Evolutionary conservation across 30 jellyfish, hydroid and myxozoan species (phyloP).

Genomic region (Clytia hemisphaerica): DNA sequence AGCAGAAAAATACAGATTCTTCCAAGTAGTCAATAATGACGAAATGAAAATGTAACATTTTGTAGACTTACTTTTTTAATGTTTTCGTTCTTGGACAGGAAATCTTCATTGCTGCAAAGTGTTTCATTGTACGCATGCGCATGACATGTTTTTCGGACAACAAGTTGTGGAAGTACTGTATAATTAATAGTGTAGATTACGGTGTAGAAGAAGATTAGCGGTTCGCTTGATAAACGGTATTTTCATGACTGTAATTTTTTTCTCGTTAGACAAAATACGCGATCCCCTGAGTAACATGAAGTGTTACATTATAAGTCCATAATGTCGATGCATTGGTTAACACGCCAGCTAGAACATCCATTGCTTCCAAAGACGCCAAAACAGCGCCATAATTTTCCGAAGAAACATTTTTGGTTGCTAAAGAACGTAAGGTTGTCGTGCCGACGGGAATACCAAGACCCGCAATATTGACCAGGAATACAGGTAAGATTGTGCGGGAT

Average conservation of each 20-base stretch:
- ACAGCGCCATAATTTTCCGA: conserved; percentile 74
- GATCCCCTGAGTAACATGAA: conserved; percentile 44
- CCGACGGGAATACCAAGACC: conserved; percentile 71
- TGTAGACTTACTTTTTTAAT: no score
- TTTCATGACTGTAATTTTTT: no score
- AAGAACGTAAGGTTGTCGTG: conserved; percentile 58
- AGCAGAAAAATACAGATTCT: no score
- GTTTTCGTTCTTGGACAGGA: no score
- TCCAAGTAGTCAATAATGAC: no score
- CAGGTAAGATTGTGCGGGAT: conserved; percentile 40
- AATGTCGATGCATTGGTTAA: conserved; percentile 42
- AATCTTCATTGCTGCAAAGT: conserved; percentile 32
- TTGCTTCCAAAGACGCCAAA: conserved; percentile 60
- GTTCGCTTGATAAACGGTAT: conserved; percentile 55
- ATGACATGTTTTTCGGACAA: conserved; percentile 57
- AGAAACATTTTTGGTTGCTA: conserved; percentile 64
- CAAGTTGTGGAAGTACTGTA: conserved; percentile 70
- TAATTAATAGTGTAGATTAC: conserved; percentile 55
- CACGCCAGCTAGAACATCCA: conserved; percentile 71
- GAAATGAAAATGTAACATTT: no score
- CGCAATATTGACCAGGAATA: conserved; percentile 48
- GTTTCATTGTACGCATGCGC: conserved; percentile 47
- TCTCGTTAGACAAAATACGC: conserved; percentile 41
- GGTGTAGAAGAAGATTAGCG: conserved; percentile 51
- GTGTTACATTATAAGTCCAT: conserved; percentile 56